These are phyloP conservation scores for Leptinotarsa rubiginosa DNA, from an alignment of 2,888 invertebrate genomes.

Conservation along the genomic window DNA sequence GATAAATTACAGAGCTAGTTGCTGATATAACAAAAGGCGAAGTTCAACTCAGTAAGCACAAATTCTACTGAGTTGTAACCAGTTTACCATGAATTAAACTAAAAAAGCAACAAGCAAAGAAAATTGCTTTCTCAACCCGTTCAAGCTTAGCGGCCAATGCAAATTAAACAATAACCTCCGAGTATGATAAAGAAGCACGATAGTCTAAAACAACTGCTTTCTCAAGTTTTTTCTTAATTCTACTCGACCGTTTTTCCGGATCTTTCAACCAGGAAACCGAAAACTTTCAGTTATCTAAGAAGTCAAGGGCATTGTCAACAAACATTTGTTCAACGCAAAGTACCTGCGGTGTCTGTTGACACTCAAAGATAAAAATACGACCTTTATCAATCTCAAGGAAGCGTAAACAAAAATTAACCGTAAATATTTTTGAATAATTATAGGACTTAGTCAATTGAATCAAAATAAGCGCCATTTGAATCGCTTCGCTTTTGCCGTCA, in stretches of 20 bases:
- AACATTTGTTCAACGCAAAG: background rate
- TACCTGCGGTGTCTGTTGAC: conserved; percentile 6
- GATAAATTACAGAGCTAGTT: no score
- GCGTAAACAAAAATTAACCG: background rate
- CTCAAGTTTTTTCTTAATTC: background rate
- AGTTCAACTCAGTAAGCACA: no score
- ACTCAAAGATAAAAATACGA: background rate
- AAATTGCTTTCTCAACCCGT: no score
- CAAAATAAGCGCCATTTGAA: no score
- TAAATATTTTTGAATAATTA: background rate
- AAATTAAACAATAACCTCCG: no score
- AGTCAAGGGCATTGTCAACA: conserved; percentile 2
- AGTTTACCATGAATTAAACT: no score
- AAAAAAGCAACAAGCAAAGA: no score
- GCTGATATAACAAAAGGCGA: no score
- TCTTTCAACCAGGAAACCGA: background rate
- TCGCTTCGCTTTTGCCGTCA: no score
- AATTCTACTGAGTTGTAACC: no score
- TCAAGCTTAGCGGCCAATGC: no score
- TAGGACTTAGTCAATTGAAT: background rate
- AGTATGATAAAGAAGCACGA: no score
- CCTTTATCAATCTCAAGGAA: conserved; percentile 7
- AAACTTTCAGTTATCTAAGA: background rate
- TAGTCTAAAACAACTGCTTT: background rate
- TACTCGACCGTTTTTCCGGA: background rate